Base-by-base conservation (phyloP, 2,113 vertebrate species). In the Pogona vitticeps region DNA sequence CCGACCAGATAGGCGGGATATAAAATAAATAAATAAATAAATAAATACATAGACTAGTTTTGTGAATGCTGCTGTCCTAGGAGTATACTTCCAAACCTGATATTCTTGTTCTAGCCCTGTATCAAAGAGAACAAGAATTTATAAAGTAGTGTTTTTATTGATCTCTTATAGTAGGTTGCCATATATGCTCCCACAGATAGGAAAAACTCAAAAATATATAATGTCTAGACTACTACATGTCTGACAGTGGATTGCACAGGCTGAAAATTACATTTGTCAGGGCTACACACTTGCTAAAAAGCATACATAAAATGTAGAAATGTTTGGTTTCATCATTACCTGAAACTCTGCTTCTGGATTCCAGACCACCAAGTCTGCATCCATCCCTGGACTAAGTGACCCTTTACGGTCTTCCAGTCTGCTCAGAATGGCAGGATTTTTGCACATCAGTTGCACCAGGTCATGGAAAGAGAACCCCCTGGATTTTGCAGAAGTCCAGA, bases 311-410 rank as follows among this genome's bases (percentile, higher is more conserved):
- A 46, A 21, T 26, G 36, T 46, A 71, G 58, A 56, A 6, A 21
- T 71, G 13, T 81, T 78, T 58, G 17, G 56, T 4, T 80, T 77
- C 38, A 36, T 75, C 17, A 9, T 84, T 89, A 96, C 97, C 95
- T 95, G 90, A 92, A 97, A 97, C 76, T 97, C 93, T 82, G 92
- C 96, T 77, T 97, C 96, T 38, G 97, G 97, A 88, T 98, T 96
- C 97, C 97, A 98, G 88, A 98, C 94, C 56, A 97, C 96, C 80
- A 98, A 52, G 83, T 97, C 97, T 3, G 97, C 97, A 89, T 97
- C 96, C 23, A 95, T 94, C 59, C 97, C 96, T 33, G 94, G 94
- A 56, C 82, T 68, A 1, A 97, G 94, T 77, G 91, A 90, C 3
- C 97, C 97, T 88, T 97, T 98, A 67, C 81, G 88, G 80, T 91